These are phyloP conservation scores for Sternarchorhynchus goeldii DNA, from an alignment of 2,797 vertebrate species.

Conservation along the genomic window DNA sequence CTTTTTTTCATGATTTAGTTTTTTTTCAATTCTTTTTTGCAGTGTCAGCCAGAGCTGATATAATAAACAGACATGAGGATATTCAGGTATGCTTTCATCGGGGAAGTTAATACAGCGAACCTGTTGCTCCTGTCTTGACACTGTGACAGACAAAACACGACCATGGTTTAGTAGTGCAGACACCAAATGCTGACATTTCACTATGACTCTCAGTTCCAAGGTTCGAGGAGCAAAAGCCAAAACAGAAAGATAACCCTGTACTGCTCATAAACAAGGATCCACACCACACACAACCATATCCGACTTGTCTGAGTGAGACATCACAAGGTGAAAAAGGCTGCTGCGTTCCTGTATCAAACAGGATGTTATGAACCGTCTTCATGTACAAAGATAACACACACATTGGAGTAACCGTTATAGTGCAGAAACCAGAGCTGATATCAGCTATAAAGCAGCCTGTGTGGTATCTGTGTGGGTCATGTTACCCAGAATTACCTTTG, in stretches of 20 bases:
- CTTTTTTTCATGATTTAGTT: too few relatives aligned
- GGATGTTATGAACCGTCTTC: not conserved
- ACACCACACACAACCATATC: not conserved
- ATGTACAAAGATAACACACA: not conserved
- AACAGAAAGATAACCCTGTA: not conserved
- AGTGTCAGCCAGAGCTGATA: too few relatives aligned
- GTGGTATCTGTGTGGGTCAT: too few relatives aligned
- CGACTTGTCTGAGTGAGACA: not conserved
- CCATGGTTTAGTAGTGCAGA: slow-evolving; percentile 2
- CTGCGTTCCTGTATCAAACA: not conserved
- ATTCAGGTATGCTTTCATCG: too few relatives aligned
- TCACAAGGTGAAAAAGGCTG: not conserved
- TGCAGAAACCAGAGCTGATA: not conserved
- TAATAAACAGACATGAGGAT: too few relatives aligned
- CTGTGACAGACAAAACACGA: not conserved
- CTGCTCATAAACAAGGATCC: not conserved
- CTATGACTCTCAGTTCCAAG: not conserved
- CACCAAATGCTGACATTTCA: not conserved
- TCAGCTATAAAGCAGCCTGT: not conserved
- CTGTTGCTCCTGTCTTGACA: not conserved
- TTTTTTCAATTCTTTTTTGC: too few relatives aligned
- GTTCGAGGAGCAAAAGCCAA: not conserved
- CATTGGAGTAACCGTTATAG: not conserved
- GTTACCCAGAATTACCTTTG: too few relatives aligned
- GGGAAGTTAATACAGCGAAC: not conserved